A percentile compares a stretch with the other conserved stretches of the same genome.
Evolutionary conservation across 2,797 vertebrate genomes (phyloP).

Genomic region (Cyclura pinguis): DNA sequence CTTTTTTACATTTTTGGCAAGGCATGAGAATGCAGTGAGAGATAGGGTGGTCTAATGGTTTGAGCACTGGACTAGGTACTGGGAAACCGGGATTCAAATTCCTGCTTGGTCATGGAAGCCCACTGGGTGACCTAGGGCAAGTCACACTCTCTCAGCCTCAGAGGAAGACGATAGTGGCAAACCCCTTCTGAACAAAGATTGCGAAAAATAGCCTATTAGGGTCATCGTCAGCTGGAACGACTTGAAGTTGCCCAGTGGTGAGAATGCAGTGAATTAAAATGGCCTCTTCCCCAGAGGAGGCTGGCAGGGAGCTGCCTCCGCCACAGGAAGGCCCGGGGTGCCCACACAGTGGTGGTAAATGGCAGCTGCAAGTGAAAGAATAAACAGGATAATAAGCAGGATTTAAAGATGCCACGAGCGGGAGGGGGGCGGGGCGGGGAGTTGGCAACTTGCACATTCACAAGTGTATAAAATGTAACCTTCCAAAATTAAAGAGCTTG

Average conservation of each 20-base stretch:
- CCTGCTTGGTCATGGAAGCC: too few relatives aligned
- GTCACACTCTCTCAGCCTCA: too few relatives aligned
- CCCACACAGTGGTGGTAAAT: constrained; percentile 67
- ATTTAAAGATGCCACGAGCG: constrained; percentile 77
- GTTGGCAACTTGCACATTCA: constrained; percentile 73
- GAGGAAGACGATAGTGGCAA: too few relatives aligned
- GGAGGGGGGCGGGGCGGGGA: constrained; percentile 56
- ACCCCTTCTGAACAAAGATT: too few relatives aligned
- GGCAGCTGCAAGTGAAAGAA: constrained; percentile 80
- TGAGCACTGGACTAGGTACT: too few relatives aligned
- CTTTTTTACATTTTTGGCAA: neutral
- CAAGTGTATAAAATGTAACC: constrained; percentile 71
- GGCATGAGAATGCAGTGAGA: neutral
- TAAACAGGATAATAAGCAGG: constrained; percentile 82
- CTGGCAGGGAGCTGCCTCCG: too few relatives aligned
- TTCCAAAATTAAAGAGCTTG: constrained; percentile 76
- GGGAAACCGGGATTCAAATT: too few relatives aligned
- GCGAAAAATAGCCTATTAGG: too few relatives aligned
- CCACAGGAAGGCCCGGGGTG: constrained; percentile 58
- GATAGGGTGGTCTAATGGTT: too few relatives aligned
- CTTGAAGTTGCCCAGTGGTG: too few relatives aligned
- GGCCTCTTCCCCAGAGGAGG: neutral
- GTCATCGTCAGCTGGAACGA: too few relatives aligned
- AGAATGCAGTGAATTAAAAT: neutral
- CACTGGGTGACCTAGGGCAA: too few relatives aligned